Base-by-base conservation (phyloP, 2,888 invertebrate genomes). In the Drosophila helvetica region DNA sequence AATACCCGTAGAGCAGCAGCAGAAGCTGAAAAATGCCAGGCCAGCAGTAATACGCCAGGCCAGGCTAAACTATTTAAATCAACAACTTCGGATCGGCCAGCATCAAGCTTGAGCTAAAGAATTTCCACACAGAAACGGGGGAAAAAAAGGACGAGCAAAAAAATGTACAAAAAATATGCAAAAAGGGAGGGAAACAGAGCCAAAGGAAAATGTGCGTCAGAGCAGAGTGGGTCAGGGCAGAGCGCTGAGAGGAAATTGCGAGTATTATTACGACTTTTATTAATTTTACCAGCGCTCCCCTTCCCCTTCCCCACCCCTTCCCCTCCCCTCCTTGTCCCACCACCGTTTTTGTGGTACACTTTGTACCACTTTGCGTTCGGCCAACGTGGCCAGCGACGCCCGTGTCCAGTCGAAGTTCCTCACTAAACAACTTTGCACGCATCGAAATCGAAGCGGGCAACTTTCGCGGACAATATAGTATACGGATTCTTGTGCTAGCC, bases 381-480 rank as follows among this genome's bases (percentile, higher is more conserved):
- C 56, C 64, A 58, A 51, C 53, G 75, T 62, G 2, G 27, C 27
- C 27, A 22, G 5, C 27, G 27, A 1, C 56, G 70, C 7, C 78
- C 64, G 33, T 64, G 87, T 88, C 84, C 89, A 85, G 84, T 85
- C 84, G 73, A 80, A 88, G 77, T 88, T 85, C 81, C 77, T 74
- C 84, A 79, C 76, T 86, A 88, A 86, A 81, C 81, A 88, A 85
- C 89, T 78, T 80, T 88, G 85, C 89, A 85, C 89, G 89, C 89
- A 88, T 77, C 88, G 63, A 47, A 46, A 56, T 43, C 42, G 57
- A 33, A 52, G 47, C 70, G 74, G 74, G 45, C 53, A 71, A 74
- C 56, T 64, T 68, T 50, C 60, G 65, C 66, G 66, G 66, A 68
- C 56, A 68, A 55, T 50, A 66, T 56, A 51, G 22, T 22, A 5